Conservation (phyloP, 2,113 vertebrate genomes). For the Alaudala cheleensis region DNA sequence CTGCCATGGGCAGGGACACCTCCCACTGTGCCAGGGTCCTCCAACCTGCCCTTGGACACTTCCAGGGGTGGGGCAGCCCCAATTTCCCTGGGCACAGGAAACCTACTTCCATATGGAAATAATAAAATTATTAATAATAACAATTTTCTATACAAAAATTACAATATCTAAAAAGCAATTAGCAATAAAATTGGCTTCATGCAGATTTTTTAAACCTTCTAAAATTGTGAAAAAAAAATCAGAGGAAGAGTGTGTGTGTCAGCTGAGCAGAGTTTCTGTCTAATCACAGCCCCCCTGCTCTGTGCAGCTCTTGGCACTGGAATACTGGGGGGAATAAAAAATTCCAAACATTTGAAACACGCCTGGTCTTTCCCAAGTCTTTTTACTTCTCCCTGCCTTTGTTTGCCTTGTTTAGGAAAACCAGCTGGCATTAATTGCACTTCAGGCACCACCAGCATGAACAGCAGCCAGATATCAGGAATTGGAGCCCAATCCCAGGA, state of each 20-base stretch:
- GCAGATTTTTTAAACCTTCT: background rate
- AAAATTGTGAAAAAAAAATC: background rate
- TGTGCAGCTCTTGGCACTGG: conserved; percentile 9
- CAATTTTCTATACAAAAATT: background rate
- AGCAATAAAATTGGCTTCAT: background rate
- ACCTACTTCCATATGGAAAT: background rate
- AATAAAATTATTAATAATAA: background rate
- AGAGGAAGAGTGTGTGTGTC: background rate
- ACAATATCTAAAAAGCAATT: background rate
- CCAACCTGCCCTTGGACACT: background rate
- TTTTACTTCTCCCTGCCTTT: conserved; percentile 63
- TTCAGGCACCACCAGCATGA: conserved; percentile 28
- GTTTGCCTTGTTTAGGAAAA: conserved; percentile 68
- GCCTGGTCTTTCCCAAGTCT: conserved; percentile 49
- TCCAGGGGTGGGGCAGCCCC: background rate
- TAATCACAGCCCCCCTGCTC: background rate
- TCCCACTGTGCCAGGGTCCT: background rate
- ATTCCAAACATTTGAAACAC: conserved; percentile 20
- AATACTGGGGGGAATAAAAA: background rate
- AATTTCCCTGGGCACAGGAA: background rate
- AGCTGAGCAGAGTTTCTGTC: background rate
- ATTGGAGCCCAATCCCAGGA: conserved; percentile 45
- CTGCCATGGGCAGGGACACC: background rate
- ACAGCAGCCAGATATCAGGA: conserved; percentile 68
- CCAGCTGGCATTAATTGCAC: conserved; percentile 69